Evolutionary conservation across 2,888 invertebrate species (phyloP).

Genomic region (Didymodactylos carnosus): DNA sequence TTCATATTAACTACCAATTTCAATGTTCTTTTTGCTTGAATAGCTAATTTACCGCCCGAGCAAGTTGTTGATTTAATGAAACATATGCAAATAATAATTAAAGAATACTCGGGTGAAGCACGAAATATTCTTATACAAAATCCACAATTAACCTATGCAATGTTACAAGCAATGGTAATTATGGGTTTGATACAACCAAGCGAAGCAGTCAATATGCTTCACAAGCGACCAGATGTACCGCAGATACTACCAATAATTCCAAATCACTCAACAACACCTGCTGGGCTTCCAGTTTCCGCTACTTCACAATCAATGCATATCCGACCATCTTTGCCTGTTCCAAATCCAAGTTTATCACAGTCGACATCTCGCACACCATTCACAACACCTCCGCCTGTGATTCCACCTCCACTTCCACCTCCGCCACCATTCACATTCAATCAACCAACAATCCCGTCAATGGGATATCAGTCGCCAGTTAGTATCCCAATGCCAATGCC

Average conservation of each 20-base stretch:
- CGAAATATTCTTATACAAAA: slow-evolving; percentile 87
- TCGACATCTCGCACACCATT: too few relatives aligned
- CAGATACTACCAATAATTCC: not conserved
- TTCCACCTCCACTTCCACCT: slow-evolving; percentile 6
- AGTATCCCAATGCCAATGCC: not conserved
- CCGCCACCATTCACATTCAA: slow-evolving; percentile 16
- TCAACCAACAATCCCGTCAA: not conserved
- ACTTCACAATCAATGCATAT: too few relatives aligned
- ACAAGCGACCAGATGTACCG: not conserved
- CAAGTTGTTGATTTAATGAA: not conserved
- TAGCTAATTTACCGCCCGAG: not conserved
- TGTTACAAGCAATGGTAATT: slow-evolving; percentile 61
- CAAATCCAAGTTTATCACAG: not conserved
- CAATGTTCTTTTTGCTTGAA: too few relatives aligned
- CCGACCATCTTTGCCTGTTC: not conserved
- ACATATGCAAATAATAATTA: not conserved
- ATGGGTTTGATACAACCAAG: slow-evolving; percentile 95
- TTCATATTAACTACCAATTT: too few relatives aligned
- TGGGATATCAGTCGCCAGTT: too few relatives aligned
- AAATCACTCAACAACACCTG: not conserved
- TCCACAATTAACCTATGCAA: slow-evolving; percentile 47
- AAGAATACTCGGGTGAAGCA: slow-evolving; percentile 46
- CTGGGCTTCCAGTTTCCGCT: too few relatives aligned
- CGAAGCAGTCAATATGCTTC: slow-evolving; percentile 52
- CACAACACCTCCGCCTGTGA: not conserved